Base-by-base conservation (phyloP, 35 echinoderm and acorn worm species). In the Ophiothrix spiculata region DNA sequence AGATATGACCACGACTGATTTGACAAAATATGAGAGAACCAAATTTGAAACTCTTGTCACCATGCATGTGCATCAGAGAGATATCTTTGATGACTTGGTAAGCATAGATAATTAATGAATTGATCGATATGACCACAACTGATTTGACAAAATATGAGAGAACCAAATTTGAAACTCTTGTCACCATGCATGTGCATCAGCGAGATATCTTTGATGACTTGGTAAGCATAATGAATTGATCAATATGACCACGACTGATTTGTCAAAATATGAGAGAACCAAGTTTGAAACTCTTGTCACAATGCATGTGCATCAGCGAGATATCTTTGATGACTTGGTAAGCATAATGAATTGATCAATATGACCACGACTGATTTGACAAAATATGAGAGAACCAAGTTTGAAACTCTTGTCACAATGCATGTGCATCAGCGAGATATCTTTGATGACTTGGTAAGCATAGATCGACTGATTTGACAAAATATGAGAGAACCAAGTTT, bases 31-130 rank as follows among this genome's bases (percentile, higher is more conserved):
- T 75, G 92, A 94, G 79, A 94, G 92, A 56, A 99, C 96, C 32
- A 99, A 99, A 83, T 99, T 94, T 92, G 96, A 99, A 83, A 99
- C 96, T 29, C 96, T 99, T 8, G 89, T 99, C 79, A 99, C 96
- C 81, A 99, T 99, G 39, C 96, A 99, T 74, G 96, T 99, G 12
- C 96, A 99, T 86, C 96, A 99, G 84, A 85, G 96, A 41, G 96
- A 99, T 76, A 99, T 99, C 92, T 99, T 98, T 92, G 96, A 91
- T 76, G 90, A 92, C 35, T 69, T 92, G 90, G 90, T 92, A 81
- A 87, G 90, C 0, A n/a, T n/a, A n/a, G n/a, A n/a, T n/a, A n/a
- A n/a, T n/a, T n/a, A 97, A 99, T 36, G 78, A 85, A 23, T 75
- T 99, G 56, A 99, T 99, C 38, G 96, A 99, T 64, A 85, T 99